phyloP scores from a whole-genome alignment of 2,797 vertebrate genomes.

The Anas georgica region DNA sequence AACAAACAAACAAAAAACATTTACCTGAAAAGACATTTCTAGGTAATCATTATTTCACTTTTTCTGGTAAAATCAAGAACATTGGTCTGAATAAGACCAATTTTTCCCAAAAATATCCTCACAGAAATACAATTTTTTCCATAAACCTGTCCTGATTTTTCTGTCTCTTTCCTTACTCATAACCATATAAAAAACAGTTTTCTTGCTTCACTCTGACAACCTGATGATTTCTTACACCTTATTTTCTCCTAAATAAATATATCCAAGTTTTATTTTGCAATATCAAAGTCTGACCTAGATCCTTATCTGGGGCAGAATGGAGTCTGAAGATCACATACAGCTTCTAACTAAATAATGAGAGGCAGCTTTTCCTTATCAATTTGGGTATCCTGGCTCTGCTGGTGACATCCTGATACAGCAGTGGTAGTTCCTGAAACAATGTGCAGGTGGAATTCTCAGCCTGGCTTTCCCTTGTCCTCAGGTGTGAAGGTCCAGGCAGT shows the following conservation, averaged over 20 bases:
- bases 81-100: not conserved
- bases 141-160: not conserved
- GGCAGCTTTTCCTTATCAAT: not conserved
- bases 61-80: not conserved
- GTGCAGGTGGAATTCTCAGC: not conserved
- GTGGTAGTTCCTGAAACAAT: accelerated
- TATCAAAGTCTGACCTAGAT: not conserved
- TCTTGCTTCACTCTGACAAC: not conserved
- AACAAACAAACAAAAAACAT: not conserved
- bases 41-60: not conserved
- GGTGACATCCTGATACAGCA: accelerated
- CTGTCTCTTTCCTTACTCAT: not conserved
- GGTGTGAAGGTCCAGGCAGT: accelerated
- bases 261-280: not conserved
- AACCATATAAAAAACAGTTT: not conserved
- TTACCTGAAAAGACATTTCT: not conserved
- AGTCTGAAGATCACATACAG: not conserved
- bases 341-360: not conserved
- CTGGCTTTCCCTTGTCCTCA: accelerated
- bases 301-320: not conserved
- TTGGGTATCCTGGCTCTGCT: not conserved
- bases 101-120: not conserved
- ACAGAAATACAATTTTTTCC: not conserved
- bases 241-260: not conserved
- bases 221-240: not conserved